phyloP scores from a whole-genome alignment of 2,113 vertebrate genomes.

The Chinchilla lanigera region DNA sequence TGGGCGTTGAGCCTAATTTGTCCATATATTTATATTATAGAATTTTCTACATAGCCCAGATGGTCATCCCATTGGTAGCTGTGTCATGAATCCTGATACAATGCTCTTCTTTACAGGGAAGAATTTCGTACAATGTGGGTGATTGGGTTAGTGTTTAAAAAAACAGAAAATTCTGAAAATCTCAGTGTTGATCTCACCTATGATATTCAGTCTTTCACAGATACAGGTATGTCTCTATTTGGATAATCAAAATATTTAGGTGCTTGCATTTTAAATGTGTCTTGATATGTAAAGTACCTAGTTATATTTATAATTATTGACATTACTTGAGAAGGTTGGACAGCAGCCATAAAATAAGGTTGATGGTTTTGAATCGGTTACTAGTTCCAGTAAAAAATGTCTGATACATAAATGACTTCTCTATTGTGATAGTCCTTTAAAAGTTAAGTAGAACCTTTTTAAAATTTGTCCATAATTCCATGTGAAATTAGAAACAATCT shows the following conservation, averaged over 20 bases:
- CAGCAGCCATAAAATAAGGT: background rate
- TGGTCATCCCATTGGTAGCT: background rate
- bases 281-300: background rate
- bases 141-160: slow-evolving; percentile 94
- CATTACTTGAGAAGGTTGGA: background rate
- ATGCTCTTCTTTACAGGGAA: slow-evolving; percentile 86
- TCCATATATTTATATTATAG: background rate
- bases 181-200: slow-evolving; percentile 94
- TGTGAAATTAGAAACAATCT: slow-evolving; percentile 1
- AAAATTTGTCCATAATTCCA: background rate
- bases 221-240: slow-evolving; percentile 88
- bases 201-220: slow-evolving; percentile 93
- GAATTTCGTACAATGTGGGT: slow-evolving; percentile 95
- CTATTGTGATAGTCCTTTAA: background rate
- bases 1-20: background rate
- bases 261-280: background rate
- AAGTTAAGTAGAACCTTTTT: slow-evolving; percentile 8
- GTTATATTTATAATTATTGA: background rate
- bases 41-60: background rate
- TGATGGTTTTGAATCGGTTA: background rate
- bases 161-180: slow-evolving; percentile 93
- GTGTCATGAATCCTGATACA: slow-evolving; percentile 30
- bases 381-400: background rate
- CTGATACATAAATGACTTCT: background rate
- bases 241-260: background rate